These are phyloP conservation scores for Chrysogorgia sp. DNA, from an alignment of 92 coral and sea anemone genomes.

Conservation along the genomic window DNA sequence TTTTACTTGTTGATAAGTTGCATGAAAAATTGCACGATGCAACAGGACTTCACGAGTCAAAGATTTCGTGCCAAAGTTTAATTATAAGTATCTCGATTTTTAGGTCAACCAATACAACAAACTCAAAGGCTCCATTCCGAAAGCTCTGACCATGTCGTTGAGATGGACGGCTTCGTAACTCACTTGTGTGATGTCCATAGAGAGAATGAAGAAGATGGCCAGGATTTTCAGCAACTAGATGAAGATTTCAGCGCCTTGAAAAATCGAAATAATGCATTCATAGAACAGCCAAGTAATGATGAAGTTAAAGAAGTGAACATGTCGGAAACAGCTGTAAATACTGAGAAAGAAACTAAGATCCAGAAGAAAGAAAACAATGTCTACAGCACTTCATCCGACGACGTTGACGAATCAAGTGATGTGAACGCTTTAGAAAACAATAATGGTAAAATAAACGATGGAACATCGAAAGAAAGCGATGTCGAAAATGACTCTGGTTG, in stretches of 20 bases:
- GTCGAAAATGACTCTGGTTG: constrained; percentile 39
- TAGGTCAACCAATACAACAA: neutral
- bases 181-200: constrained; percentile 22
- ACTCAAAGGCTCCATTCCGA: neutral
- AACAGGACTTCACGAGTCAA: too few species aligned
- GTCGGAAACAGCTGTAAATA: neutral
- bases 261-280: neutral
- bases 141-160: neutral
- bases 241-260: neutral
- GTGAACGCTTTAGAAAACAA: neutral
- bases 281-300: neutral
- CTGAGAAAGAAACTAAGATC: neutral
- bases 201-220: constrained; percentile 4
- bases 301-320: neutral
- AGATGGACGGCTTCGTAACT: constrained; percentile 10
- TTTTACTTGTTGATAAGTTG: too few species aligned
- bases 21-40: too few species aligned
- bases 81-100: neutral
- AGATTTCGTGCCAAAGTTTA: neutral
- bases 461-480: constrained; percentile 20
- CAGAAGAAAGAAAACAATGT: constrained; percentile 1
- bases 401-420: too few species aligned
- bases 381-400: neutral
- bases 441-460: too few species aligned
- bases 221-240: neutral